Evolutionary conservation across 1,140 invertebrate species (phyloP).

Genomic region (Vanessa atalanta): DNA sequence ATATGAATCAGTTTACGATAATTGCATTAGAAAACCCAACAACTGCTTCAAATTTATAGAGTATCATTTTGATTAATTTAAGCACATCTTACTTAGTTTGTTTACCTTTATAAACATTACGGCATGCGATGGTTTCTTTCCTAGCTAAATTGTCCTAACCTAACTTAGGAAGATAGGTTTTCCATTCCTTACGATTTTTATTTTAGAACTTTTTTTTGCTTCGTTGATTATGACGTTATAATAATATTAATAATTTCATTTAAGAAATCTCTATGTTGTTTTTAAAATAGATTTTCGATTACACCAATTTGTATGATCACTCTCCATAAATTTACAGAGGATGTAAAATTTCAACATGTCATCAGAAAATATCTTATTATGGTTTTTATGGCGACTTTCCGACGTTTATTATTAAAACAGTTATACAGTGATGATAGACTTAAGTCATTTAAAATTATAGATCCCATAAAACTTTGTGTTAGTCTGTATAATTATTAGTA

Average conservation of each 20-base stretch:
- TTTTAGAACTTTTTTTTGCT: too few relatives aligned
- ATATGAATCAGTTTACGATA: too few relatives aligned
- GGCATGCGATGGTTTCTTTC: too few relatives aligned
- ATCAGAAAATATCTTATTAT: slow-evolving; percentile 14
- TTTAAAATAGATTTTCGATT: background rate
- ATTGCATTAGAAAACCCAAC: too few relatives aligned
- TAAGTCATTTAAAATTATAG: slow-evolving; percentile 4
- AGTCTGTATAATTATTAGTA: background rate
- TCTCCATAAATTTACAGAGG: background rate
- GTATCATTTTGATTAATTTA: too few relatives aligned
- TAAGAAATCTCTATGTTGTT: background rate
- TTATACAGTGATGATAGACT: slow-evolving; percentile 3
- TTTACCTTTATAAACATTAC: too few relatives aligned
- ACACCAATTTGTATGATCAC: background rate
- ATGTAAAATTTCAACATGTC: slow-evolving; percentile 12
- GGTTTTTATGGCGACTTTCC: background rate
- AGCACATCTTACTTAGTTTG: too few relatives aligned
- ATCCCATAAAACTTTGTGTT: background rate
- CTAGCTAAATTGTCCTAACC: too few relatives aligned
- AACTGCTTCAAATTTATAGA: too few relatives aligned
- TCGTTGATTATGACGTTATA: too few relatives aligned
- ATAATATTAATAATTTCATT: background rate
- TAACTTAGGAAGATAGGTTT: too few relatives aligned
- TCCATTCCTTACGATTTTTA: too few relatives aligned
- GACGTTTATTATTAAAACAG: slow-evolving; percentile 2